phyloP scores from a whole-genome alignment of 1,140 invertebrate genomes.

The Hestina assimilis region DNA sequence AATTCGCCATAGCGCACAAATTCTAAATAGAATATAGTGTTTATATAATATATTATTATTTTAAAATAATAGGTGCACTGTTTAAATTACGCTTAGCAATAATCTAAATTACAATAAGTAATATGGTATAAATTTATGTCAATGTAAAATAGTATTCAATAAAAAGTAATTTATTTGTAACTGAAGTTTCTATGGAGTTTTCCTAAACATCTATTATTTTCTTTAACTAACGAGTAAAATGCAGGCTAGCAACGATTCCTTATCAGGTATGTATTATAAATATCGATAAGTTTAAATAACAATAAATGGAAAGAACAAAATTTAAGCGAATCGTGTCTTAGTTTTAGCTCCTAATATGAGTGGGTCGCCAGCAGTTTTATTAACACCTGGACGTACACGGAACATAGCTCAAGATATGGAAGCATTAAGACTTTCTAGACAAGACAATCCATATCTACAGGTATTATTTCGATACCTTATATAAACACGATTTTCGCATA shows the following conservation, averaged over 20 bases:
- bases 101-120: no score
- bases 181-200: conserved; percentile 16
- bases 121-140: no score
- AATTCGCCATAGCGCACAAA: no score
- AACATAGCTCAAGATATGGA: conserved; percentile 92
- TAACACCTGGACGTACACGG: conserved; percentile 85
- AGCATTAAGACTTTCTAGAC: conserved; percentile 85
- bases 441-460: conserved; percentile 91
- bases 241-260: conserved; percentile 65
- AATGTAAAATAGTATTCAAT: neutral
- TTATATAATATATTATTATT: no score
- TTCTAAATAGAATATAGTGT: no score
- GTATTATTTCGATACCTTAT: conserved; percentile 59
- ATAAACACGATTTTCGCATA: conserved; percentile 18
- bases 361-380: conserved; percentile 80
- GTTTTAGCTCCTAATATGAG: conserved; percentile 49
- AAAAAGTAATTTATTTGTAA: conserved; percentile 8
- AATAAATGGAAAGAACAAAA: no score
- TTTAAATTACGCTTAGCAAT: no score
- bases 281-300: no score
- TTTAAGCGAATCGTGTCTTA: conserved; percentile 31
- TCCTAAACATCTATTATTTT: conserved; percentile 1
- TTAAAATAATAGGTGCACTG: no score
- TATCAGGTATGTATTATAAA: conserved; percentile 51
- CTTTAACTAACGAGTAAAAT: conserved; percentile 38